Evolutionary conservation across 2,797 vertebrate species (phyloP).

Genomic region (Ataeniobius toweri): DNA sequence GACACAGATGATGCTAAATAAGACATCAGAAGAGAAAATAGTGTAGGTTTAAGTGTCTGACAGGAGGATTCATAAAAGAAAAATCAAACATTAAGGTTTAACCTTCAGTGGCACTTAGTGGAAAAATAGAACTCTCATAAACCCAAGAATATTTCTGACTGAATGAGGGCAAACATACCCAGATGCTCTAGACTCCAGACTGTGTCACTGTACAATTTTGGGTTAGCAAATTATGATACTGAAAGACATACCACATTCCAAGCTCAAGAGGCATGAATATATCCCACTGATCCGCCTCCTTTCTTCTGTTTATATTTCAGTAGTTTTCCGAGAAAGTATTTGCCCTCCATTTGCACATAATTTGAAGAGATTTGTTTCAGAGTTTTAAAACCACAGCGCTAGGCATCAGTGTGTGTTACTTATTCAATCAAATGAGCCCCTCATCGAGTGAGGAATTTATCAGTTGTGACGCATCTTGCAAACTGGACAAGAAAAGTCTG

Average conservation of each 20-base stretch:
- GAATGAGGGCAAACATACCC: background rate
- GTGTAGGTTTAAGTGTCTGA: slow-evolving; percentile 11
- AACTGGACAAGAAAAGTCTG: background rate
- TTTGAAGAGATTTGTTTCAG: background rate
- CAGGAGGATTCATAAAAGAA: background rate
- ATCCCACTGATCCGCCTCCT: background rate
- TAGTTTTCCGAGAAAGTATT: background rate
- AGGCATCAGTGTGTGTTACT: background rate
- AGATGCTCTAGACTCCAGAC: background rate
- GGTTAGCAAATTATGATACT: background rate
- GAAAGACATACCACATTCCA: background rate
- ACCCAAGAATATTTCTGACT: background rate
- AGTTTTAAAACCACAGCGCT: background rate
- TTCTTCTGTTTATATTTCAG: background rate
- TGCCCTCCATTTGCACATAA: background rate
- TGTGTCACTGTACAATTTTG: background rate
- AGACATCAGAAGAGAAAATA: slow-evolving; percentile 16
- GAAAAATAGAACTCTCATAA: background rate
- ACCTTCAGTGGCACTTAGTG: background rate
- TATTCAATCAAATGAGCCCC: background rate
- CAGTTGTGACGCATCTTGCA: background rate
- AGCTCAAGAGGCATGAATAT: background rate
- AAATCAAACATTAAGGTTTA: background rate
- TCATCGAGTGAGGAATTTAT: background rate
- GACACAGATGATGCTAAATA: slow-evolving; percentile 19